Percentiles rank a stretch among this genome's conserved stretches.
Evolutionary conservation across 1,140 invertebrate species (phyloP).

Genomic region (Leptestheria dahalacensis): DNA sequence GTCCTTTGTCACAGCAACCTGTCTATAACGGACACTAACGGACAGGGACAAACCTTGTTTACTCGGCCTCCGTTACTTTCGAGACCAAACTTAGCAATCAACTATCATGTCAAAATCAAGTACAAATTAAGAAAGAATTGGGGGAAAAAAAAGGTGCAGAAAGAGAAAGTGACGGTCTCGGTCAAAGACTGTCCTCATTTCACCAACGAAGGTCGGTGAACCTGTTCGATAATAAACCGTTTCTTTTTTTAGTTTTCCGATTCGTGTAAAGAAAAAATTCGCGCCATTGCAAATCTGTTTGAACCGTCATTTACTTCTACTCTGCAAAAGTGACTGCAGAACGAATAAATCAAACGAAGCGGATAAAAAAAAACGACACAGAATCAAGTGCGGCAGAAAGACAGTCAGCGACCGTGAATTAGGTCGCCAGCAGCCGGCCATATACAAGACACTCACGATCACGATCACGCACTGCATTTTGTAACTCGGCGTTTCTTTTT

Average conservation of each 20-base stretch:
- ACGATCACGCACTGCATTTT: neutral
- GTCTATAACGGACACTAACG: too few species aligned
- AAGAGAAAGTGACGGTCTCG: neutral
- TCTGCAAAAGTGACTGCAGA: neutral
- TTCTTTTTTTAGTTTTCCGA: neutral
- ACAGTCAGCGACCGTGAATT: constrained; percentile 12
- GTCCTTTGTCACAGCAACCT: too few species aligned
- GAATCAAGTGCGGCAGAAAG: neutral
- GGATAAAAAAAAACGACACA: neutral
- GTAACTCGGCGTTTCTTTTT: too few species aligned
- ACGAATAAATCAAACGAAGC: neutral
- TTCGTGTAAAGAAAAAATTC: too few species aligned
- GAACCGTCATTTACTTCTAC: neutral
- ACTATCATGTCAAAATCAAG: too few species aligned
- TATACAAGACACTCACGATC: neutral
- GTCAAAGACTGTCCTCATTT: neutral
- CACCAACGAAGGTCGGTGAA: neutral
- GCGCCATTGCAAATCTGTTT: too few species aligned
- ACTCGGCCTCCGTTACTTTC: too few species aligned
- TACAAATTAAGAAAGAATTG: too few species aligned
- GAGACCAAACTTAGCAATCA: too few species aligned
- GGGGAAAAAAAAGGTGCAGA: neutral
- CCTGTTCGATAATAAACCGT: neutral
- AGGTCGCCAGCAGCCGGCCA: constrained; percentile 6
- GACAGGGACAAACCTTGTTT: too few species aligned